Conservation (phyloP, 2,113 vertebrate species). For the Propithecus coquereli region DNA sequence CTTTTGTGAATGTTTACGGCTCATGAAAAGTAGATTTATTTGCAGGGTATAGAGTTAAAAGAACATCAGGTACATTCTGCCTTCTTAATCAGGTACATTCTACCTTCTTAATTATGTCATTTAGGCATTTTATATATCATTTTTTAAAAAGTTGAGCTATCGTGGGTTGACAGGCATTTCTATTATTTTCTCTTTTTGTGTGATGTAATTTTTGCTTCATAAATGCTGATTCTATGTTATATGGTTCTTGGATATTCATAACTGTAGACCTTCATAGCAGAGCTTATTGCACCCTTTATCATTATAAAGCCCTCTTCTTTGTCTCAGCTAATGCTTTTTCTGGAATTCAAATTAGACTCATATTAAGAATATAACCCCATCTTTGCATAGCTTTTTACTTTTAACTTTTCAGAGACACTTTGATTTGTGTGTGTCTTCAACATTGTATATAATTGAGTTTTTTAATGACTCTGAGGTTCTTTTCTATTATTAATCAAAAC, state of each 20-base stretch:
- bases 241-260: neutral
- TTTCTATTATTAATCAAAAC: neutral
- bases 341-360: neutral
- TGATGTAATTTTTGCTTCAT: neutral
- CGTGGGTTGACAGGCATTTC: neutral
- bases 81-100: neutral
- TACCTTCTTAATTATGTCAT: neutral
- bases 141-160: neutral
- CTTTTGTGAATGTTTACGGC: neutral
- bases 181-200: neutral
- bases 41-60: neutral
- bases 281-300: neutral
- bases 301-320: neutral
- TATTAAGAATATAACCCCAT: neutral
- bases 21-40: neutral
- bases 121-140: neutral
- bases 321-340: neutral
- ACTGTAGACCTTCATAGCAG: neutral
- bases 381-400: neutral
- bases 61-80: neutral
- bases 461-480: neutral
- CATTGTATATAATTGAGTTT: neutral
- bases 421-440: neutral
- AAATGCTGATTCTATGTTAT: neutral
- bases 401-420: neutral